Percentiles rank a stretch among this genome's conserved stretches.
phyloP scores from a whole-genome alignment of 2,888 invertebrate species.

The Torymus tubicola region DNA sequence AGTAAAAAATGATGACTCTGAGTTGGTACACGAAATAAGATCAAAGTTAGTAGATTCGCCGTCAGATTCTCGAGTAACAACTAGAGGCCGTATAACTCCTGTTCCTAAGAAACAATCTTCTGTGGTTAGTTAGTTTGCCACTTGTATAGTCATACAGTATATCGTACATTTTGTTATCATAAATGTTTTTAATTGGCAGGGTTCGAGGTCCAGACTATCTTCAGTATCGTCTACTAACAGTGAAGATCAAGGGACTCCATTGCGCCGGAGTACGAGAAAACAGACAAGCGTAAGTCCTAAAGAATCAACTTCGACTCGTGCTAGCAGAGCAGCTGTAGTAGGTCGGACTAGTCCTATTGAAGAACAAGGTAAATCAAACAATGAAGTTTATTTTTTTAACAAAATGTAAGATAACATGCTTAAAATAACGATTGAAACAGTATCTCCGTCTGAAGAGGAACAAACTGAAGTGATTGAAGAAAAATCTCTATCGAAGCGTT shows the following conservation, averaged over 20 bases:
- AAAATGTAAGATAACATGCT: not conserved
- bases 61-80: not conserved
- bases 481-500: not conserved
- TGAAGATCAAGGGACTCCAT: slow-evolving; percentile 10
- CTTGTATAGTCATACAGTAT: not conserved
- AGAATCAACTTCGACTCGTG: slow-evolving; percentile 28
- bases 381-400: not conserved
- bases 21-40: not conserved
- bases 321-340: slow-evolving; percentile 24
- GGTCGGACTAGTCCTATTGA: no score
- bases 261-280: slow-evolving; percentile 5
- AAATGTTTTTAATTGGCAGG: slow-evolving; percentile 1
- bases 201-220: slow-evolving; percentile 1
- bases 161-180: no score
- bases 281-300: not conserved
- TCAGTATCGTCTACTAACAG: slow-evolving; percentile 12
- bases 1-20: not conserved
- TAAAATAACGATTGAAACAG: slow-evolving; percentile 1
- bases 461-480: no score
- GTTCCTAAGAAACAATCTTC: slow-evolving; percentile 1
- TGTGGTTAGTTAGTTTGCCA: not conserved
- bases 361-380: no score
- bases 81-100: not conserved
- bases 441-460: no score
- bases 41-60: slow-evolving; percentile 2